Base-by-base conservation (phyloP, 2,797 vertebrate genomes). In the Ctenosaura bakeri region DNA sequence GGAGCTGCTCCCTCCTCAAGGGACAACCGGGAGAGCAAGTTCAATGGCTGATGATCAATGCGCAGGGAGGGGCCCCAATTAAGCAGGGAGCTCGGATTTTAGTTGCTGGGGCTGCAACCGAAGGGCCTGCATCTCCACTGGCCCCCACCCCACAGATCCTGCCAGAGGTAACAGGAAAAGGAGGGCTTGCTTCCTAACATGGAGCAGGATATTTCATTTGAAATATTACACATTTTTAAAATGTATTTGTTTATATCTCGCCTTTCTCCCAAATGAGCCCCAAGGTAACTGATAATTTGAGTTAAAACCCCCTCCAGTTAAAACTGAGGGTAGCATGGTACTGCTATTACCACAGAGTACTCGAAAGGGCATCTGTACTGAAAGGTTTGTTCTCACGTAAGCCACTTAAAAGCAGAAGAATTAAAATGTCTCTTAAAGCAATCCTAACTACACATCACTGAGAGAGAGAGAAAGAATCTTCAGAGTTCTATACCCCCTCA, bases 1-100 rank as follows among this genome's bases (percentile, higher is more conserved):
- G 16, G 92, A 93, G 91, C 92, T 95, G 92, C 95, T 95, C 93
- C 91, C 84, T 91, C 94, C 14, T 22, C 9, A 35, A 42, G 52
- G 1, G 4, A 56, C 54, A 62, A n/a, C 4, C 12, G 38, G 29
- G 42, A 66, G 29, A n/a, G 26, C 14, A 62, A 46, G 54, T 62
- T 94, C 79, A 64, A 92, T 26, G 89, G 18, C 93, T 85, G 93
- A 94, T 35, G 29, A 50, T 52, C 32, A 90, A 80, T 85, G 1
- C 0, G 35, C 62, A 90, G 79, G 89, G 64, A 50, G 16, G 35
- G 35, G 1, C 32, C 35, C 66, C 66, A 9, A 35, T 35, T 2
- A 24, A 87, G 12, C 3, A 14, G 76, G 13, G 18, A 50, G 76
- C 8, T 24, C 29, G 1, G 18, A 24, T n/a, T 78, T 46, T 32